Conservation (phyloP, 2,888 invertebrate genomes). For the Tipula confusa region DNA sequence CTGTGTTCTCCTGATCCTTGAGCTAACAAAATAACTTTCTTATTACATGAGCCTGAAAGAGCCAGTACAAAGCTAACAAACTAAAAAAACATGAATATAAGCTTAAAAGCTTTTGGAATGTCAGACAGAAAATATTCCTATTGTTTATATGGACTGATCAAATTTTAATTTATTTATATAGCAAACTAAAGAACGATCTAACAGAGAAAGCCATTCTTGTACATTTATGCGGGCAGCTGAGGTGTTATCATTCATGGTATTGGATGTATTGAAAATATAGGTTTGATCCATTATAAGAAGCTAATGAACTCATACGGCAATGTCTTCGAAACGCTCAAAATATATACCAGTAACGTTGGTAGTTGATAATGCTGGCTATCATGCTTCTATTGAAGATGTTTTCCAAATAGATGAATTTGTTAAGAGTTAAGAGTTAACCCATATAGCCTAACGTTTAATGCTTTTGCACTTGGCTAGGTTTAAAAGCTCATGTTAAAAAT, state of each 20-base stretch:
- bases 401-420: not conserved
- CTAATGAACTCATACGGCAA: not conserved
- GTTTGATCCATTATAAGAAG: not conserved
- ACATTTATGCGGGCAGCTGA: not conserved
- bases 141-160: not conserved
- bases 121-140: not conserved
- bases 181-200: not conserved
- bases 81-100: not conserved
- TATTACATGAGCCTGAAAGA: not conserved
- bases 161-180: not conserved
- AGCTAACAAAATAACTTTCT: too few species aligned
- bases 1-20: too few species aligned
- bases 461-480: not conserved
- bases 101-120: not conserved
- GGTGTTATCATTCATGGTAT: not conserved
- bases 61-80: not conserved
- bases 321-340: too few species aligned
- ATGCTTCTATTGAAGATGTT: not conserved
- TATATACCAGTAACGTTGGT: not conserved
- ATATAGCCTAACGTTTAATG: not conserved
- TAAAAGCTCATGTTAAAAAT: not conserved
- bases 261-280: not conserved
- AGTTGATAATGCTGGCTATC: not conserved
- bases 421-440: not conserved
- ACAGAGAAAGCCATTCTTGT: not conserved